Evolutionary conservation across 35 echinoderm and acorn worm species (phyloP).

Genomic region (Anneissia japonica): DNA sequence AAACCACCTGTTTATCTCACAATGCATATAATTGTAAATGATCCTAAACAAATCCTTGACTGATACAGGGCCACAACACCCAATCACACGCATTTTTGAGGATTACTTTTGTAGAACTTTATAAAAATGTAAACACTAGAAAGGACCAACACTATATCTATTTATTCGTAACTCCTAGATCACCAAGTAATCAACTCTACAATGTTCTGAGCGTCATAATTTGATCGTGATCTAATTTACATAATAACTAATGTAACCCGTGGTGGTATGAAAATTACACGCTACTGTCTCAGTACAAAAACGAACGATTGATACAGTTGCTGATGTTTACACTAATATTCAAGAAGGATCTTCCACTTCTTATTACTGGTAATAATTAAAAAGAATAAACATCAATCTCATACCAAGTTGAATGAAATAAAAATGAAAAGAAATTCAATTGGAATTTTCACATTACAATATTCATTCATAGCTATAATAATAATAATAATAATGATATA

Average conservation of each 20-base stretch:
- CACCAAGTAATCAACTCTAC: background rate
- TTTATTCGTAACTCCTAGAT: background rate
- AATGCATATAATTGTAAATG: background rate
- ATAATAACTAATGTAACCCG: background rate
- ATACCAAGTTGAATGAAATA: too few species aligned
- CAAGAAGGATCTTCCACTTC: too few species aligned
- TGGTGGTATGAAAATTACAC: background rate
- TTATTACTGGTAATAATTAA: too few species aligned
- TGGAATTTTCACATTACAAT: too few species aligned
- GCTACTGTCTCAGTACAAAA: background rate
- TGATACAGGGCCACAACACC: background rate
- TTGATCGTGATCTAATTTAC: background rate
- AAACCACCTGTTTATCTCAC: background rate
- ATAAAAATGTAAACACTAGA: background rate
- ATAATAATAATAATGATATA: too few species aligned
- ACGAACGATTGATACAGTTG: background rate
- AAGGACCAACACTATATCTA: background rate
- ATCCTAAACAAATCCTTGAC: background rate
- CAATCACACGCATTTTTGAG: background rate
- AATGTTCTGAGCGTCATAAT: background rate
- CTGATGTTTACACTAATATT: too few species aligned
- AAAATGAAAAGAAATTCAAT: too few species aligned
- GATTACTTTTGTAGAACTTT: background rate
- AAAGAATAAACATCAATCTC: too few species aligned
- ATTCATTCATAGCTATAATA: too few species aligned